Evolutionary conservation across 2,888 invertebrate genomes (phyloP).

Genomic region (Sicus ferrugineus): DNA sequence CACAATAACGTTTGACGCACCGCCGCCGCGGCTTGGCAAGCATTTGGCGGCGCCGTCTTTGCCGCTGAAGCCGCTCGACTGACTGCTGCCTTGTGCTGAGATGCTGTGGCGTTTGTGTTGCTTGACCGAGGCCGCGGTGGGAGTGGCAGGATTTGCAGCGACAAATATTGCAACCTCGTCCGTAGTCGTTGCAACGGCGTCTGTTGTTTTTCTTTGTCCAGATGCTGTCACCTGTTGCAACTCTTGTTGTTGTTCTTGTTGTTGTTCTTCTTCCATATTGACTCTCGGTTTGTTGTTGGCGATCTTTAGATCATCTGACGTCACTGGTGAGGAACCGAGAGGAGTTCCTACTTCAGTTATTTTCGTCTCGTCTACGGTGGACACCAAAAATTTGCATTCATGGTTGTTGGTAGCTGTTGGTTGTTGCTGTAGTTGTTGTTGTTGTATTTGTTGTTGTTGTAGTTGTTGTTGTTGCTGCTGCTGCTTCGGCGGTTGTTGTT

Average conservation of each 20-base stretch:
- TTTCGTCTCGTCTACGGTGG: constrained; percentile 40
- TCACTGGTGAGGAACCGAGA: constrained; percentile 1
- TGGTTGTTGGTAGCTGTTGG: constrained; percentile 14
- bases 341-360: too few relatives aligned
- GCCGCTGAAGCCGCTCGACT: not conserved
- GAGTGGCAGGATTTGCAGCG: not conserved
- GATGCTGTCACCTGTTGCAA: constrained; percentile 16
- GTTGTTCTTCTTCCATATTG: not conserved
- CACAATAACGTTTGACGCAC: constrained; percentile 36
- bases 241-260: not conserved
- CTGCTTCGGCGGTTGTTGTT: too few relatives aligned
- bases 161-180: not conserved
- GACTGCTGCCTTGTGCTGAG: constrained; percentile 43
- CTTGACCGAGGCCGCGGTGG: constrained; percentile 17
- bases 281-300: constrained; percentile 7
- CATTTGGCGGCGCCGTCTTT: constrained; percentile 25
- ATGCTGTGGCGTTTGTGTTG: constrained; percentile 45
- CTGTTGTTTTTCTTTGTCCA: constrained; percentile 34
- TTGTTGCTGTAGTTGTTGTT: constrained; percentile 19
- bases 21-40: constrained; percentile 41
- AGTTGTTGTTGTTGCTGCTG: constrained; percentile 38
- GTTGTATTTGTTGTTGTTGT: constrained; percentile 34
- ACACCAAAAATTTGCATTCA: constrained; percentile 15
- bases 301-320: not conserved
- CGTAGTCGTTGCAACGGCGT: not conserved